Base-by-base conservation (phyloP, 2,797 vertebrate genomes). In the Chloroceryle inda region DNA sequence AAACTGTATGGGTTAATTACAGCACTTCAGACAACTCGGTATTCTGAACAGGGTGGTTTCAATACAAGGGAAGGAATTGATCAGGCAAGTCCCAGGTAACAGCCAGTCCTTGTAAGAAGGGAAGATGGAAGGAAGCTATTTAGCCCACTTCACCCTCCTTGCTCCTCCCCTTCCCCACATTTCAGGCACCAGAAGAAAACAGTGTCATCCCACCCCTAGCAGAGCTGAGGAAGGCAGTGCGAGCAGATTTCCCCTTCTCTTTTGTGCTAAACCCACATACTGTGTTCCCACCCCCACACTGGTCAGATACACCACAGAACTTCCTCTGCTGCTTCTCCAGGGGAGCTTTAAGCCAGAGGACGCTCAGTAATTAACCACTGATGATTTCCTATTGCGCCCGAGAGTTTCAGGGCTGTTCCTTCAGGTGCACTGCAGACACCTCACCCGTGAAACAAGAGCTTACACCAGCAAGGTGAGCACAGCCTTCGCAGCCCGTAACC, bases 201-300 rank as follows among this genome's bases (percentile, higher is more conserved):
- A 5, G 31, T 29, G 24, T 61, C 20, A 73, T 67, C 35, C 15
- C 35, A 69, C 13, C 5, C 33, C 29, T 56, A 61, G 50, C 0
- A 63, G 49, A 83, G 84, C 13, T 19, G 15, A 76, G 47, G 9
- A 90, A 26, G 23, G 35, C 42, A 74, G 40, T 0, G 0, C 1
- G 0, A 89, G n/a, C 0, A 0, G 44, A 73, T 27, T 88, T 82
- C 35, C 63, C 45, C n/a, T 87, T 40, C 37, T 84, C 49, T 73
- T 91, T 55, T 2, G 0, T 3, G 11, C 73, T 33, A 73, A 92
- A 85, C 67, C 50, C 76, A 64, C 45, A 58, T 1, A 35, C 2
- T 1, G 0, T 3, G 19, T 15, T 86, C 27, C 38, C 55, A 59
- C 18, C 12, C 42, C 31, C 2, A 0, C 2, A 0, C 18, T 0